Base-by-base conservation (phyloP, 2,113 vertebrate genomes). In the Thryonomys swinderianus region DNA sequence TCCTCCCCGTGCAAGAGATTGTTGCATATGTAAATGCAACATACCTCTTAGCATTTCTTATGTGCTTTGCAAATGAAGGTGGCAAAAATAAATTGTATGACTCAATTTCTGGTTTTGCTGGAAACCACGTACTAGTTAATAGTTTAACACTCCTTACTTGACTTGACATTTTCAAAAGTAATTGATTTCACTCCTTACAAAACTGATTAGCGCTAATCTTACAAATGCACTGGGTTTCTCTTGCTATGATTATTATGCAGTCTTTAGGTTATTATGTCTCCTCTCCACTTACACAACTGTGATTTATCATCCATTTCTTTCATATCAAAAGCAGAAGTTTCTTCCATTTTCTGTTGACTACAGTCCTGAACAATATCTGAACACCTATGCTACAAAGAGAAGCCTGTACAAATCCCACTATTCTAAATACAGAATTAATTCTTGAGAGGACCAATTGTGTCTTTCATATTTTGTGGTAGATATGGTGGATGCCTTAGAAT, bases 181-280 rank as follows among this genome's bases (percentile, higher is more conserved):
- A 98, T 97, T 98, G 98, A 98, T 96, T 97, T 88, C 71, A 95
- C 85, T 97, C 94, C 95, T 97, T 98, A 90, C 81, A 97, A 97
- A 98, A 95, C 95, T 97, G 97, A 98, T 98, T 98, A 98, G 90
- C 93, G 97, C 95, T 97, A 97, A 97, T 96, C 95, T 98, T 96
- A 91, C 94, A 95, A 98, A 97, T 98, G 94, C 95, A 98, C 97
- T 71, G 90, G 81, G 53, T 86, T 96, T 95, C 88, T 97, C 92
- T 97, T 97, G 64, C 73, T 55, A 67, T 96, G 95, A 96, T 98
- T 97, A 97, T 97, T 96, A 98, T 85, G 89, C 91, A 97, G 73
- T 5, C 85, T 95, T 79, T 92, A 98, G 96, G 94, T 97, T 89
- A 88, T 88, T 97, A 86, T 95, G 91, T 95, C 57, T 61, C 97